Evolutionary conservation across 2,888 invertebrate genomes (phyloP).

Genomic region (Protophormia terraenovae): DNA sequence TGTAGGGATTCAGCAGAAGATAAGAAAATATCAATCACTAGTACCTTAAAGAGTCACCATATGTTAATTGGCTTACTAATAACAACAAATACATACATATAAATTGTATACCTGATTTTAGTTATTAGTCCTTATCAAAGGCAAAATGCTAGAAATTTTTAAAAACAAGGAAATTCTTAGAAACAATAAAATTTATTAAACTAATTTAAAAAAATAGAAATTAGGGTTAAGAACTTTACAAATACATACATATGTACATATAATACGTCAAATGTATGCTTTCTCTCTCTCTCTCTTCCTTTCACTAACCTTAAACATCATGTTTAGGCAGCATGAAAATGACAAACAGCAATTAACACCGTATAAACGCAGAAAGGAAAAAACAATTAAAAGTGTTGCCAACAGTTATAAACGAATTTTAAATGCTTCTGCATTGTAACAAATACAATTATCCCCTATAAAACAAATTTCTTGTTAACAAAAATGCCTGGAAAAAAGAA

Average conservation of each 20-base stretch:
- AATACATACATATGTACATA: not conserved
- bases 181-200: not conserved
- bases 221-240: not conserved
- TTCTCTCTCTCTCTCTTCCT: not conserved
- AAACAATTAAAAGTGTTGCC: not conserved
- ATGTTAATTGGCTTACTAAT: too few species aligned
- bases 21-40: too few species aligned
- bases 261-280: too few species aligned
- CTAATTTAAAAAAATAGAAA: not conserved
- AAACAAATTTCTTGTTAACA: not conserved
- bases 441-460: not conserved
- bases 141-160: not conserved
- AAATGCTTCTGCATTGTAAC: not conserved
- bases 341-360: constrained; percentile 57
- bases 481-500: not conserved
- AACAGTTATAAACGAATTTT: too few species aligned
- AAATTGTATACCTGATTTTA: too few species aligned
- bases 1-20: too few species aligned
- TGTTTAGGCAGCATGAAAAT: constrained; percentile 7
- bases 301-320: not conserved
- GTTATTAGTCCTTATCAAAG: too few species aligned
- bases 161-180: not conserved
- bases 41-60: too few species aligned
- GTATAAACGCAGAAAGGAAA: not conserved
- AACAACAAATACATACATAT: too few species aligned